phyloP scores from a whole-genome alignment of 2,888 invertebrate species.

The Sabatieria punctata region DNA sequence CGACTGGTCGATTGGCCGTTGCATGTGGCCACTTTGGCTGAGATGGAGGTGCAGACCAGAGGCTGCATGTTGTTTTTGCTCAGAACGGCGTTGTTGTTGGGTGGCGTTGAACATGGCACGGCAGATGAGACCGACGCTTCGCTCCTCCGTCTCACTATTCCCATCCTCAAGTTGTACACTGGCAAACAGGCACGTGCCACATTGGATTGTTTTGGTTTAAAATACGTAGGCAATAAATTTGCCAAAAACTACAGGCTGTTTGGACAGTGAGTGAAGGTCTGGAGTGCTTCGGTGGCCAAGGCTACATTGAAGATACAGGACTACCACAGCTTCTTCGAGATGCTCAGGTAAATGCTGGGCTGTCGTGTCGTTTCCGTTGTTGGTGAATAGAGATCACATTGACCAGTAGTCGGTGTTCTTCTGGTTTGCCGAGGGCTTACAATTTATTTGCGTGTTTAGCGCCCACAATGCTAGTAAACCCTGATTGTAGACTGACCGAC shows the following conservation, averaged over 20 bases:
- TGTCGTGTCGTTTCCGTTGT: too few relatives aligned
- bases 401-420: too few relatives aligned
- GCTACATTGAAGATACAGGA: conserved; percentile 44
- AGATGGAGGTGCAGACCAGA: conserved; percentile 34
- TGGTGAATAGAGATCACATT: too few relatives aligned
- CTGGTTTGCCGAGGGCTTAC: too few relatives aligned
- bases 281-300: conserved; percentile 44
- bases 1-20: conserved; percentile 37
- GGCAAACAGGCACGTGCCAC: conserved; percentile 42
- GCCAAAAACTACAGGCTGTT: conserved; percentile 36
- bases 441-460: too few relatives aligned
- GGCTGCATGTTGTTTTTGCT: conserved; percentile 37
- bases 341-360: conserved; percentile 37
- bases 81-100: conserved; percentile 38
- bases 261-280: conserved; percentile 40
- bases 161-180: conserved; percentile 41
- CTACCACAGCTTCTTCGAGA: conserved; percentile 40
- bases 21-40: conserved; percentile 39
- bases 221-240: too few relatives aligned
- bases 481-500: too few relatives aligned
- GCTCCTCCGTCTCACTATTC: conserved; percentile 40
- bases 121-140: conserved; percentile 33
- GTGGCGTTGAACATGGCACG: conserved; percentile 32
- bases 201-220: too few relatives aligned
- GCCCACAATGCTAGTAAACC: too few relatives aligned